A percentile compares a stretch with the other conserved stretches of the same genome.
Evolutionary conservation across 2,888 invertebrate species (phyloP).

Genomic region (Drosophila antonietae): DNA sequence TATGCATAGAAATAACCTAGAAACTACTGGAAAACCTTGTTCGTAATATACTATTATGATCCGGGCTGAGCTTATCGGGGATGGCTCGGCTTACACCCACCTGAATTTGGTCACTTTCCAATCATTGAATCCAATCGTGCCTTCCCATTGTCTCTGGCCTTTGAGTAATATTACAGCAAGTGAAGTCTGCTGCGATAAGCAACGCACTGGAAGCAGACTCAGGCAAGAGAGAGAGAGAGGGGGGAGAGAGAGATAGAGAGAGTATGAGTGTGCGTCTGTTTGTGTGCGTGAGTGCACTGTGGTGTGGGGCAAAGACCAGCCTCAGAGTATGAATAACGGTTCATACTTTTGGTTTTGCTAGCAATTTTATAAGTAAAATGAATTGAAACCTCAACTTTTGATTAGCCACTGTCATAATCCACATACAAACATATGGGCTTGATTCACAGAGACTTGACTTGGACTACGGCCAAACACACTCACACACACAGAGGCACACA

Average conservation of each 20-base stretch:
- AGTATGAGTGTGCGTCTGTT: background rate
- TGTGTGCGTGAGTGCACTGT: background rate
- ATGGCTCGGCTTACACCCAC: slow-evolving; percentile 53
- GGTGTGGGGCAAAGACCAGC: slow-evolving; percentile 50
- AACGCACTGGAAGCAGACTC: slow-evolving; percentile 22
- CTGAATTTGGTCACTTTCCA: slow-evolving; percentile 48
- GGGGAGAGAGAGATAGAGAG: too few species aligned
- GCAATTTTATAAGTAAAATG: background rate
- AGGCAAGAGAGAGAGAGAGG: background rate
- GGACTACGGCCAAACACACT: slow-evolving; percentile 20
- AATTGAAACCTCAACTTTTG: slow-evolving; percentile 17
- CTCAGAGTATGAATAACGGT: slow-evolving; percentile 51
- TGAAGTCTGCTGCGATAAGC: slow-evolving; percentile 43
- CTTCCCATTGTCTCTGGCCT: slow-evolving; percentile 30
- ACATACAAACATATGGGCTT: background rate
- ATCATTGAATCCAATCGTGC: slow-evolving; percentile 18
- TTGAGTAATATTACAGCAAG: slow-evolving; percentile 57
- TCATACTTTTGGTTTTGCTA: slow-evolving; percentile 26
- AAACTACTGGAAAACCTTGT: slow-evolving; percentile 43
- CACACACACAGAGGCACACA: background rate
- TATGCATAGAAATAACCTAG: slow-evolving; percentile 39
- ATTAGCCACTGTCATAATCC: slow-evolving; percentile 17
- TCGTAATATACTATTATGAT: slow-evolving; percentile 29
- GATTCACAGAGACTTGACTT: slow-evolving; percentile 19
- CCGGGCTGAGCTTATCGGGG: slow-evolving; percentile 34